Conservation (phyloP, 2,113 vertebrate genomes). For the Gopherus flavomarginatus region DNA sequence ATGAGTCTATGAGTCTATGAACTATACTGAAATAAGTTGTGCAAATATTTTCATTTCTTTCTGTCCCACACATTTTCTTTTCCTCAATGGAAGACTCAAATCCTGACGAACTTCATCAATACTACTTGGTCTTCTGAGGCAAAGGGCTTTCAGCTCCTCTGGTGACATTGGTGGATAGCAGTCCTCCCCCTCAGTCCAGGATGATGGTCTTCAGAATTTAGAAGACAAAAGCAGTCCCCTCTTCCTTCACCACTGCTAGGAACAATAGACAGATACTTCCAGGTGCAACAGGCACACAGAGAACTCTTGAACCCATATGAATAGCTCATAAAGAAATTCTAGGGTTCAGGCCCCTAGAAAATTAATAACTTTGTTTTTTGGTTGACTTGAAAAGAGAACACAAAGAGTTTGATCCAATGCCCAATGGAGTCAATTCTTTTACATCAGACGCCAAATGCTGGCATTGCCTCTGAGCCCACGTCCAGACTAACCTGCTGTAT, state of each 20-base stretch:
- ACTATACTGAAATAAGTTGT: neutral
- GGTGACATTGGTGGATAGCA: neutral
- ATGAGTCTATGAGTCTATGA: too few relatives aligned
- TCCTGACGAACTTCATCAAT: neutral
- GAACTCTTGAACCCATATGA: accelerated
- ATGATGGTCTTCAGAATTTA: neutral
- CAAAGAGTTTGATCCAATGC: neutral
- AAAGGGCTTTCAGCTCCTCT: neutral
- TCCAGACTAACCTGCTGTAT: too few relatives aligned
- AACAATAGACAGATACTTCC: neutral
- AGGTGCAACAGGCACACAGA: accelerated
- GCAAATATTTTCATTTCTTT: neutral
- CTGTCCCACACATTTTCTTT: neutral
- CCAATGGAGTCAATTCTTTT: neutral
- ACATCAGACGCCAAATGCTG: neutral
- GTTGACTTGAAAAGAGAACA: neutral
- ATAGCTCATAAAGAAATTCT: neutral
- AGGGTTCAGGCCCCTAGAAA: neutral
- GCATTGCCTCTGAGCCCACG: neutral
- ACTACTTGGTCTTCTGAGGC: neutral
- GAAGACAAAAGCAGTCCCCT: neutral
- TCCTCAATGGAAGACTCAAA: neutral
- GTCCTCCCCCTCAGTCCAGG: neutral
- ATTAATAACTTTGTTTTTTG: neutral
- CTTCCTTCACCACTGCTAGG: neutral